A percentile compares a stretch with the other conserved stretches of the same genome.
phyloP scores from a whole-genome alignment of 1,140 invertebrate species.

The Psilanteris sp. region DNA sequence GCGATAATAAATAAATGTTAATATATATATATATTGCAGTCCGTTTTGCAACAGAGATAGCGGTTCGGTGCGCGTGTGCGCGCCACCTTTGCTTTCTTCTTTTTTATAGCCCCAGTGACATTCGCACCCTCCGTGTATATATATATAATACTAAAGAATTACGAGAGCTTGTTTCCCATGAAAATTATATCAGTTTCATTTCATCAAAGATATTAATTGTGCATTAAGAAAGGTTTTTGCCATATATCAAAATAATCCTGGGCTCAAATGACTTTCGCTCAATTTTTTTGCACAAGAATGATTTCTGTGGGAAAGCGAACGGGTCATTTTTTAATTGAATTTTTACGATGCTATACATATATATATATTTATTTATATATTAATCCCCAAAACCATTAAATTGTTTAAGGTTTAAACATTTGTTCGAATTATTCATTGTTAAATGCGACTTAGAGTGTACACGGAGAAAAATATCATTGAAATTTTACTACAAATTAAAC shows the following conservation, averaged over 20 bases:
- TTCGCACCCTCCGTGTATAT: constrained; percentile 51
- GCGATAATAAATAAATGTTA: constrained; percentile 5
- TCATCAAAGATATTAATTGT: constrained; percentile 50
- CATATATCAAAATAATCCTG: constrained; percentile 5
- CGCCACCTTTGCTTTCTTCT: constrained; percentile 17
- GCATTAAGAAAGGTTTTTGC: constrained; percentile 28
- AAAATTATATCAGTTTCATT: constrained; percentile 54
- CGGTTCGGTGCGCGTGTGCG: constrained; percentile 22
- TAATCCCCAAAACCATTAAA: no score
- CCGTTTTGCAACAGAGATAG: constrained; percentile 43
- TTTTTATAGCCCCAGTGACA: constrained; percentile 34
- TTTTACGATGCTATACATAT: no score
- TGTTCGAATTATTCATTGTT: no score
- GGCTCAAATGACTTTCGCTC: constrained; percentile 5
- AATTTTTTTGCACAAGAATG: constrained; percentile 30
- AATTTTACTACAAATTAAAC: no score
- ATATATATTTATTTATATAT: no score
- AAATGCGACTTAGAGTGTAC: no score
- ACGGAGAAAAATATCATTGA: no score
- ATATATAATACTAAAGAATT: no score
- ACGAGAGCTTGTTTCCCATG: no score
- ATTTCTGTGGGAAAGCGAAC: constrained; percentile 34
- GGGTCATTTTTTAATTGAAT: no score
- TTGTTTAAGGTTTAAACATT: no score
- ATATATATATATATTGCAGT: constrained; percentile 36